Conservation (phyloP, 2,113 vertebrate genomes). For the Pelmatolapia mariae region DNA sequence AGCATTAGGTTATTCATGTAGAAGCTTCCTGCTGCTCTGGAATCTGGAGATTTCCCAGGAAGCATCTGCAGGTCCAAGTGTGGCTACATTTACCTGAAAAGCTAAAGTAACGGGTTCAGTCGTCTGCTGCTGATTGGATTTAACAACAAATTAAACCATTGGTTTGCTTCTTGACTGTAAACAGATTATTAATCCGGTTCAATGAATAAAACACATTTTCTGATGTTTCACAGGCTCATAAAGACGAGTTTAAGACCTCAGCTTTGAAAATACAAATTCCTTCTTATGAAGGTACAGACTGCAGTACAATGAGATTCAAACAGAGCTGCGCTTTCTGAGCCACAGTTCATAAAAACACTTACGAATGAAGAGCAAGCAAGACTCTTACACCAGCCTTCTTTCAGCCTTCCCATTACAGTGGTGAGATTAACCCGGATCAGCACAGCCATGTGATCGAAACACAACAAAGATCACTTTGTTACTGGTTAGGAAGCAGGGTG, state of each 20-base stretch:
- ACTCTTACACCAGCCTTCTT: background rate
- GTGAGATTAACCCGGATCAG: background rate
- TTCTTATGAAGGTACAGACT: accelerated
- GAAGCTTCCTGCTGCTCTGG: background rate
- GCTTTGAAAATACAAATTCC: background rate
- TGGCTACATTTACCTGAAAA: background rate
- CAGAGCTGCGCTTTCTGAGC: background rate
- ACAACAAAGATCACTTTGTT: background rate
- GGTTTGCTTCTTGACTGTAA: background rate
- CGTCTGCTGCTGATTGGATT: accelerated
- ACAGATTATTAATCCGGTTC: background rate
- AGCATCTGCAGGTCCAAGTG: background rate
- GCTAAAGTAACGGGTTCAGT: background rate
- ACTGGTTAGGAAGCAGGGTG: accelerated
- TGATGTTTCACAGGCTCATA: background rate
- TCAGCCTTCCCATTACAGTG: background rate
- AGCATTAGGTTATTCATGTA: background rate
- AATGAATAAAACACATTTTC: background rate
- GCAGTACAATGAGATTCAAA: background rate
- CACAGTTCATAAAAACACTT: background rate
- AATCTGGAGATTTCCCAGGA: background rate
- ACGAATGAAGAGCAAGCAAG: background rate
- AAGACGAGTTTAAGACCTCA: background rate
- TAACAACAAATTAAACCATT: background rate
- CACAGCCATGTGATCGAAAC: background rate